Percentiles rank a stretch among this genome's conserved stretches.
Evolutionary conservation across 2,113 vertebrate genomes (phyloP).

Genomic region (Pan troglodytes): NHGRI_mPanTro3-v2.1_pri NC_072404.2:21947501-21948000

Average conservation of each 20-base stretch:
- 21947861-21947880: not conserved
- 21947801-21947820: not conserved
- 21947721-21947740: not conserved
- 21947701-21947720: not conserved
- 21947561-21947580: not conserved
- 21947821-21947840: not conserved
- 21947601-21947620: not conserved
- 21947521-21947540: not conserved
- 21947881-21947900: not conserved
- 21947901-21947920: not conserved
- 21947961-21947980: not conserved
- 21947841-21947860: not conserved
- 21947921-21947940: not conserved
- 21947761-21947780: not conserved
- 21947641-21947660: not conserved
- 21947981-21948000: not conserved
- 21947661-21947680: not conserved
- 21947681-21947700: not conserved
- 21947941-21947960: not conserved
- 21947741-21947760: not conserved
- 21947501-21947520: not conserved
- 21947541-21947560: not conserved
- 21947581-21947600: not conserved
- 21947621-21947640: not conserved
- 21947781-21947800: not conserved